phyloP scores from a whole-genome alignment of 2,113 vertebrate genomes.

The Ascaphus truei region DNA sequence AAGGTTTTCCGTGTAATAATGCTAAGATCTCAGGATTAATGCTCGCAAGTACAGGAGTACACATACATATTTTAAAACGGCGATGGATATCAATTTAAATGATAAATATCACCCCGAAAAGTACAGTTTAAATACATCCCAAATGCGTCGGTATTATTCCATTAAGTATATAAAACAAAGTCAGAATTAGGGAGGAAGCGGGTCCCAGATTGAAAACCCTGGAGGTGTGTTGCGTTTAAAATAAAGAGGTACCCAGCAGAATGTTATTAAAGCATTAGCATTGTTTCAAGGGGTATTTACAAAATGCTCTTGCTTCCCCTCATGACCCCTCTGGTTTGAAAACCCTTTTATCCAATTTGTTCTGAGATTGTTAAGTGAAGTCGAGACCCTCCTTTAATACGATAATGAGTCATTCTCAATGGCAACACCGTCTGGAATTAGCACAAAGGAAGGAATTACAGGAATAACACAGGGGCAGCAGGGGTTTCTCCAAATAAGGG shows the following conservation, averaged over 20 bases:
- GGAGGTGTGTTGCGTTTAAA: conserved; percentile 5
- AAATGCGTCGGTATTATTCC: too few relatives aligned
- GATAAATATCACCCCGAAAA: too few relatives aligned
- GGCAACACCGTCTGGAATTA: conserved; percentile 36
- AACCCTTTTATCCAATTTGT: conserved; percentile 53
- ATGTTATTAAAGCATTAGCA: conserved; percentile 30
- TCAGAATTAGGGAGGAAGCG: background rate
- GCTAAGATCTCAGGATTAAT: too few relatives aligned
- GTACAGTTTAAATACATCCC: too few relatives aligned
- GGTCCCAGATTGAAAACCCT: conserved; percentile 2
- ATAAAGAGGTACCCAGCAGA: background rate
- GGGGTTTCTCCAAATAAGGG: background rate
- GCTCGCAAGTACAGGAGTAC: too few relatives aligned
- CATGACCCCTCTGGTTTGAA: conserved; percentile 34
- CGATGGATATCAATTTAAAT: too few relatives aligned
- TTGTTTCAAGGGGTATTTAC: conserved; percentile 40
- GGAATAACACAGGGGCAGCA: background rate
- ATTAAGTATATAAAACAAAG: background rate
- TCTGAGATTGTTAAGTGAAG: conserved; percentile 49
- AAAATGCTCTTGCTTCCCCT: background rate
- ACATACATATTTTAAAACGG: too few relatives aligned
- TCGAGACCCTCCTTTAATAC: conserved; percentile 41
- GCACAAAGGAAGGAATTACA: conserved; percentile 23
- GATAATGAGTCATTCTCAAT: conserved; percentile 46
- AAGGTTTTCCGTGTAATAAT: too few relatives aligned